Conservation (phyloP, 2,797 vertebrate genomes). For the Bovichtus variegatus region DNA sequence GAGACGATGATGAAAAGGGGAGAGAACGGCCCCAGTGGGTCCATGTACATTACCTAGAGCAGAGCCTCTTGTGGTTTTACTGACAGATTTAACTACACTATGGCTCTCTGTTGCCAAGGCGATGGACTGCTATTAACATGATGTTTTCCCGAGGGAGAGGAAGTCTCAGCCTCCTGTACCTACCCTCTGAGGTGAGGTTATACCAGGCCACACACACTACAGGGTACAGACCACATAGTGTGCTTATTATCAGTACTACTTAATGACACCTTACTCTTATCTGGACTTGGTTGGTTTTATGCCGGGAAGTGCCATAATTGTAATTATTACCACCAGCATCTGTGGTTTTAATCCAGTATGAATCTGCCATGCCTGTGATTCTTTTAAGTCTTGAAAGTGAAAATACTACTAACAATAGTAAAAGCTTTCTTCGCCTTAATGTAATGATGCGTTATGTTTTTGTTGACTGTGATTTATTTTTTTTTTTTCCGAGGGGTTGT, state of each 20-base stretch:
- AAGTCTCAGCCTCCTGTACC: constrained; percentile 68
- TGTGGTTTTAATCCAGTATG: constrained; percentile 35
- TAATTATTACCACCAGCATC: constrained; percentile 59
- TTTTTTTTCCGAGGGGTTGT: not conserved
- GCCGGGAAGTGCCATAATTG: constrained; percentile 41
- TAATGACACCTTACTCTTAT: constrained; percentile 47
- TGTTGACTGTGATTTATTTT: not conserved
- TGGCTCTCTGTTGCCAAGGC: constrained; percentile 71
- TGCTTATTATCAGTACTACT: constrained; percentile 48
- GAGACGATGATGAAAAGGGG: constrained; percentile 63
- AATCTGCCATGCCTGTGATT: constrained; percentile 6
- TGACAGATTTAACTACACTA: constrained; percentile 78
- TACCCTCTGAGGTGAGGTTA: constrained; percentile 64
- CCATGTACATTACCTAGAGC: constrained; percentile 56
- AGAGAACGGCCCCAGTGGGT: constrained; percentile 62
- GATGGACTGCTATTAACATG: constrained; percentile 78
- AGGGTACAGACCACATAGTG: constrained; percentile 32
- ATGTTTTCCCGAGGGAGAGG: constrained; percentile 71
- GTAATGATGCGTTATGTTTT: not conserved
- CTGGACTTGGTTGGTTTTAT: constrained; percentile 55
- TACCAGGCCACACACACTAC: constrained; percentile 59
- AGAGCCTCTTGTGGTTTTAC: constrained; percentile 79
- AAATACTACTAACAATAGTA: constrained; percentile 2
- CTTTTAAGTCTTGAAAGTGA: constrained; percentile 26
- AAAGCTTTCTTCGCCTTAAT: not conserved